Evolutionary conservation across 2,113 vertebrate genomes (phyloP).

Genomic region (Campylomormyrus tamandua): DNA sequence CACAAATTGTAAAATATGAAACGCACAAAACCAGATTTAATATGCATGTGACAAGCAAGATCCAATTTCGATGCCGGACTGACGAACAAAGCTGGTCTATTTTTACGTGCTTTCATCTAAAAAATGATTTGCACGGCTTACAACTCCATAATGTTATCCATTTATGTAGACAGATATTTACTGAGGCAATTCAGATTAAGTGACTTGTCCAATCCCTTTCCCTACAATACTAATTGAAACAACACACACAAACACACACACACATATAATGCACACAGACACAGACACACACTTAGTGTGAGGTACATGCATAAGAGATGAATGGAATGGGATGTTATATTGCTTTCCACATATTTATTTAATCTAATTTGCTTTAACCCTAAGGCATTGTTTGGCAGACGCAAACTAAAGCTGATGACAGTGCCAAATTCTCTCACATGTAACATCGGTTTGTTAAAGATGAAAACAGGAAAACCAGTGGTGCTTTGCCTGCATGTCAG

Average conservation of each 20-base stretch:
- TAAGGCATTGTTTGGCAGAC: not conserved
- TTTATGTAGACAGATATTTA: not conserved
- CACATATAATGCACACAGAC: not conserved
- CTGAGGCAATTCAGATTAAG: not conserved
- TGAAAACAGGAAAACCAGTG: not conserved
- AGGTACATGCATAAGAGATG: not conserved
- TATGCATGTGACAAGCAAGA: constrained; percentile 13
- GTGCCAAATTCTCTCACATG: not conserved
- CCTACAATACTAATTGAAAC: not conserved
- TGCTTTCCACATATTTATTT: not conserved
- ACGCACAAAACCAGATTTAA: not conserved
- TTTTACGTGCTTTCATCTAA: constrained; percentile 7
- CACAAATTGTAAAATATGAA: constrained; percentile 8
- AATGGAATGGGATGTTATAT: not conserved
- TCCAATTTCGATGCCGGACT: not conserved
- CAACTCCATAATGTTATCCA: not conserved
- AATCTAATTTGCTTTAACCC: not conserved
- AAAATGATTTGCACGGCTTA: not conserved
- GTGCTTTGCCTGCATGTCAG: not conserved
- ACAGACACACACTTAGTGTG: not conserved
- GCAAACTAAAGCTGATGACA: not conserved
- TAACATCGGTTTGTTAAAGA: not conserved
- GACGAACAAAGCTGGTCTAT: not conserved
- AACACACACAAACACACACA: not conserved
- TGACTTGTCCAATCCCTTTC: not conserved